Percentiles rank a stretch among this genome's conserved stretches.
Conservation (phyloP, 1,140 invertebrate genomes). For the Pseudomyrmex concolor region DNA sequence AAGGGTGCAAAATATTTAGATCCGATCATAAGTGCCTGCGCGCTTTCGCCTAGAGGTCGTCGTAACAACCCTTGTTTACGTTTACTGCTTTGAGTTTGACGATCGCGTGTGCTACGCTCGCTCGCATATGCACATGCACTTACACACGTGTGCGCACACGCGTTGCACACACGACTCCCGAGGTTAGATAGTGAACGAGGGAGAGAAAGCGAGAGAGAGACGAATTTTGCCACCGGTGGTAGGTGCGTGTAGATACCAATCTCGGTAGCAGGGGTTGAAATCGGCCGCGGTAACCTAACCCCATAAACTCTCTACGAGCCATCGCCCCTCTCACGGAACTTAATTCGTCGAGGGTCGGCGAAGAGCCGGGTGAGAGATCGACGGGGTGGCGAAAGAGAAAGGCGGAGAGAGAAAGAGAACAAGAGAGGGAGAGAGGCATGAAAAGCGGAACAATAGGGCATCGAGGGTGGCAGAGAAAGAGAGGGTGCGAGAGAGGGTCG, state of each 20-base stretch:
- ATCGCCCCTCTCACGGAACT: constrained; percentile 75
- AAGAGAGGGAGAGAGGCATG: background rate
- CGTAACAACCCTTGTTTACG: constrained; percentile 84
- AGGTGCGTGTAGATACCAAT: constrained; percentile 79
- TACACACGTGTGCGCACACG: constrained; percentile 29
- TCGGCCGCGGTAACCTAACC: constrained; percentile 78
- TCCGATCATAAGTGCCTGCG: constrained; percentile 79
- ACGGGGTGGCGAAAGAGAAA: constrained; percentile 14
- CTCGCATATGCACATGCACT: constrained; percentile 43
- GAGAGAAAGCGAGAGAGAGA: constrained; percentile 32
- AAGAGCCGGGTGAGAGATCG: constrained; percentile 44
- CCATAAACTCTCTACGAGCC: constrained; percentile 77
- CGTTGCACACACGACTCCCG: constrained; percentile 27
- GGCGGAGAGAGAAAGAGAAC: background rate
- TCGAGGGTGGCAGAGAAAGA: constrained; percentile 10
- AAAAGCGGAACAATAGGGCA: constrained; percentile 24
- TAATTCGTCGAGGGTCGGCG: constrained; percentile 79
- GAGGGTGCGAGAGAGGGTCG: constrained; percentile 54
- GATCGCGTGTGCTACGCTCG: constrained; percentile 79
- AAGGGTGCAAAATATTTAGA: constrained; percentile 81
- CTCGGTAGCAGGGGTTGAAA: constrained; percentile 79
- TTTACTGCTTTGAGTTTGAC: constrained; percentile 83
- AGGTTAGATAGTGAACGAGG: background rate
- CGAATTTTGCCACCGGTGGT: constrained; percentile 61
- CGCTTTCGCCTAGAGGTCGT: constrained; percentile 71